Percentiles rank a stretch among this genome's conserved stretches.
Conservation (phyloP, 2,888 invertebrate genomes). For the Yponomeuta evonymella region DNA sequence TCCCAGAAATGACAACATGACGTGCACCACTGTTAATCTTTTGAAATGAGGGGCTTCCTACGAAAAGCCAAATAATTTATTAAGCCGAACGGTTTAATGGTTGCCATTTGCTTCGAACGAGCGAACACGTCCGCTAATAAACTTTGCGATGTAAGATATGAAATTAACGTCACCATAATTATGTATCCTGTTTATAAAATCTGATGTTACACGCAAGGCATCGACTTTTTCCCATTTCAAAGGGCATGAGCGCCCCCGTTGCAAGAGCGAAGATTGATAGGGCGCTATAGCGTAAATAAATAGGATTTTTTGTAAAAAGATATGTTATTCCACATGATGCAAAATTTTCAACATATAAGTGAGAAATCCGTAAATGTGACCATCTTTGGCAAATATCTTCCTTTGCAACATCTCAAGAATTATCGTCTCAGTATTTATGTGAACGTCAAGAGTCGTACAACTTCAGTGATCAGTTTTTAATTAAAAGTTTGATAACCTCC, state of each 20-base stretch:
- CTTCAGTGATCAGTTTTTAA: no score
- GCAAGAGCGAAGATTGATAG: background rate
- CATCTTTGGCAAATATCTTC: no score
- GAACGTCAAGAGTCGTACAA: no score
- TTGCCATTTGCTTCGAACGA: background rate
- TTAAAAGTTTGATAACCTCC: no score
- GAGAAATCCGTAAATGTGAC: no score
- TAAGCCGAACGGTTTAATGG: background rate
- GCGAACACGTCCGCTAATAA: background rate
- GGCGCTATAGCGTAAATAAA: no score
- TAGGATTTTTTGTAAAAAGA: no score
- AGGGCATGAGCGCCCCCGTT: background rate
- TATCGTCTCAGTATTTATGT: no score
- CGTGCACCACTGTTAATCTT: background rate
- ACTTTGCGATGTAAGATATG: background rate
- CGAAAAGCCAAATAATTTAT: background rate
- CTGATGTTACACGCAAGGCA: background rate
- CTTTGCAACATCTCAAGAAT: no score
- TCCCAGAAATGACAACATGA: background rate
- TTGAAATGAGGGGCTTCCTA: background rate
- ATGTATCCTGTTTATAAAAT: background rate
- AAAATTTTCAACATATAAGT: no score
- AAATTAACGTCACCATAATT: background rate
- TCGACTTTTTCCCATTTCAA: no score
- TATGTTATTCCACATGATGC: no score